Evolutionary conservation across 37 sponge, comb jelly and placozoan genomes (phyloP).

Genomic region (Trichoplax adhaerens): DNA sequence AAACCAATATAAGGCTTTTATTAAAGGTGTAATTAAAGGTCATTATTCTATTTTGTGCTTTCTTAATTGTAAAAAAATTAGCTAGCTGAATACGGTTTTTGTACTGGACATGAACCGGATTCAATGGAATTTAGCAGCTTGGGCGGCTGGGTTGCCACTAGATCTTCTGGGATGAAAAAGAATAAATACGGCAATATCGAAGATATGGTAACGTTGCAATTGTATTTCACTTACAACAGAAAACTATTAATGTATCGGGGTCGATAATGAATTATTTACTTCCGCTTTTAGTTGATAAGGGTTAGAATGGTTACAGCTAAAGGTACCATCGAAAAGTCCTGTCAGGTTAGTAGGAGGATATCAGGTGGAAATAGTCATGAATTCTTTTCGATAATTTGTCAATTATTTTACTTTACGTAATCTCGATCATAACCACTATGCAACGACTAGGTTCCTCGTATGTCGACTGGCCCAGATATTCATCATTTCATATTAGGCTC

Average conservation of each 20-base stretch:
- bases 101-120: constrained; percentile 87
- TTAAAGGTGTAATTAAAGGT: no score
- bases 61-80: background rate
- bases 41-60: no score
- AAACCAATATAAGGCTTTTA: no score
- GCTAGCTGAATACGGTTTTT: constrained; percentile 58
- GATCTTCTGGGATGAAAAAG: constrained; percentile 95
- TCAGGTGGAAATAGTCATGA: no score
- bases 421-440: no score
- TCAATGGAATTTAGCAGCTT: constrained; percentile 80
- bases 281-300: constrained; percentile 25
- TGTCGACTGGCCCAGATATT: constrained; percentile 82
- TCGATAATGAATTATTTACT: background rate
- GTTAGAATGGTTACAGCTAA: constrained; percentile 67
- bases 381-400: no score
- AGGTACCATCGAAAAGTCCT: constrained; percentile 65
- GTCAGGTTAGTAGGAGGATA: constrained; percentile 23
- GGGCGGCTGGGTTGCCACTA: constrained; percentile 90
- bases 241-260: background rate
- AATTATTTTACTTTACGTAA: no score
- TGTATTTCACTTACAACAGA: no score
- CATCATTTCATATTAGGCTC: constrained; percentile 92
- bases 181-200: constrained; percentile 96
- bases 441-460: constrained; percentile 57
- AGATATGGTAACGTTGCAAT: constrained; percentile 34